Evolutionary conservation across 2,888 invertebrate genomes (phyloP), one percentile per base, ranked within the genome.

Genomic region (Drosophila fulvimacula): DNA sequence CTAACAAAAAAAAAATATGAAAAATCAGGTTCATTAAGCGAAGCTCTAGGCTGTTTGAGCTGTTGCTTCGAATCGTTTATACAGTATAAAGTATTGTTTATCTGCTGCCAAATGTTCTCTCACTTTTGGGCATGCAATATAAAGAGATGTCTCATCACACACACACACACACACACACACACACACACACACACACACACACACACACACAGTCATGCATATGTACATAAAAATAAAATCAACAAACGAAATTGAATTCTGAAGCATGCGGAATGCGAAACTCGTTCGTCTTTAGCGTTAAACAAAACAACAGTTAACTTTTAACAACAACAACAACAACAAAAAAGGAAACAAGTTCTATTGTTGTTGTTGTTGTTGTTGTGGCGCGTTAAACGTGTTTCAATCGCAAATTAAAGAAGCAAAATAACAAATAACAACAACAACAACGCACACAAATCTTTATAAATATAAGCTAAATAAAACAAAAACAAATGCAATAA

Each of bases 301-400:
- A 75, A 72, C 68, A 81, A 83, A 87, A 87, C 77, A 89, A 89
- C 85, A 84, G 82, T 84, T 87, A 89, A 80, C 88, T 84, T 76
- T 82, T 69, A 59, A 66, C 48, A 65, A 57, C 55, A 59, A 69
- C 44, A 65, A 60, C 52, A 62, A 65, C 51, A 38, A 15, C 24
- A 24, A 24, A 59, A 56, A 75, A 65, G 48, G 74, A 83, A 88
- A 88, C 89, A 69, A 75, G 89, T 85, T 85, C 84, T 79, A 69
- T 84, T 87, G 67, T 78, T 77, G 56, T 51, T 79, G 68, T 24
- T 76, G 44, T 39, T 64, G 30, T 58, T 42, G 42, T 42, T 71
- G 39, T 58, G 36, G 21, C 62, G 56, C 42, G 62, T 80, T 79
- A 77, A 74, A 79, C 76, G 68, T 76, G 75, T 81, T 74, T 79